These are phyloP conservation scores for Acromyrmex heyeri DNA, from an alignment of 1,140 invertebrate genomes.

Conservation along the genomic window DNA sequence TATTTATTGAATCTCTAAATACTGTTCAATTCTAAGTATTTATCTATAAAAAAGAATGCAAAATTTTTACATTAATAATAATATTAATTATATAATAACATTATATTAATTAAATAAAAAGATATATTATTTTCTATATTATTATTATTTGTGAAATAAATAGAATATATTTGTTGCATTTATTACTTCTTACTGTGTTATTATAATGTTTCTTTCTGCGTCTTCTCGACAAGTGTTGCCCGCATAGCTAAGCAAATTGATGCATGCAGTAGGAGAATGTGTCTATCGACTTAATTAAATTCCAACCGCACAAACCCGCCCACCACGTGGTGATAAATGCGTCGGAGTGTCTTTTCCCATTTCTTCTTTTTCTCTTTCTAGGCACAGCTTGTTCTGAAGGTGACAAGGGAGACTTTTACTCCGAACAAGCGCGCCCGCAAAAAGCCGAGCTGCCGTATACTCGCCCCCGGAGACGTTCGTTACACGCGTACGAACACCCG, in stretches of 20 bases:
- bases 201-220: background rate
- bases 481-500: constrained; percentile 50
- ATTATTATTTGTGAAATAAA: background rate
- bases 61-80: background rate
- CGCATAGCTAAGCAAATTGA: background rate
- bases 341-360: constrained; percentile 1
- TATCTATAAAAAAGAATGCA: background rate
- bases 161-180: background rate
- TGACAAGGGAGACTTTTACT: constrained; percentile 67
- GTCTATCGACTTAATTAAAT: constrained; percentile 57
- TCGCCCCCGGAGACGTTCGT: constrained; percentile 57
- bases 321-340: constrained; percentile 18
- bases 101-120: background rate
- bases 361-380: constrained; percentile 15
- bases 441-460: constrained; percentile 44
- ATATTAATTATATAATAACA: background rate
- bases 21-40: background rate
- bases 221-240: background rate
- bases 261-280: background rate
- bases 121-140: background rate
- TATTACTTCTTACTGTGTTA: background rate
- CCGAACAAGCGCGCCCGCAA: constrained; percentile 28
- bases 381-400: background rate
- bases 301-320: constrained; percentile 13
- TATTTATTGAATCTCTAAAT: background rate